Percentiles rank a stretch among this genome's conserved stretches.
phyloP scores from a whole-genome alignment of 2,888 invertebrate genomes.

The Keiferia lycopersicella region DNA sequence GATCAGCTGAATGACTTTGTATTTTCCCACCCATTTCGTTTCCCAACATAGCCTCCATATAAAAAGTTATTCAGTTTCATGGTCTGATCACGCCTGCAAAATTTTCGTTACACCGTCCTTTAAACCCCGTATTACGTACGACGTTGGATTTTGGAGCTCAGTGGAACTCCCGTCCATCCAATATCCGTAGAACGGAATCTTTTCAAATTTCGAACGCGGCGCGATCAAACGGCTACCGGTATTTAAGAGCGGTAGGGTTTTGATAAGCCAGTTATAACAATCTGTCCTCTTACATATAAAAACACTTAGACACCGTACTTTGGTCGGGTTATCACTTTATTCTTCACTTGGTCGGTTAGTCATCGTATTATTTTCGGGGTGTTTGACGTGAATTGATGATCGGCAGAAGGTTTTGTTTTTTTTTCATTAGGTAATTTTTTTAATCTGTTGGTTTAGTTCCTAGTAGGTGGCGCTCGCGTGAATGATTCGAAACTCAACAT shows the following conservation, averaged over 20 bases:
- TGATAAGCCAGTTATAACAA: slow-evolving; percentile 54
- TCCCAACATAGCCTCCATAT: no score
- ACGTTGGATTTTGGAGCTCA: not conserved
- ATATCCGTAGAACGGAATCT: slow-evolving; percentile 27
- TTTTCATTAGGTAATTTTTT: not conserved
- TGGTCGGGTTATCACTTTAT: slow-evolving; percentile 14
- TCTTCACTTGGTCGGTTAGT: slow-evolving; percentile 7
- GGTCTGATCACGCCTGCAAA: no score
- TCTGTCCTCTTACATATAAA: slow-evolving; percentile 52
- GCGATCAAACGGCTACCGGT: slow-evolving; percentile 57
- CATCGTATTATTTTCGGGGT: not conserved
- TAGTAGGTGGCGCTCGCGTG: no score
- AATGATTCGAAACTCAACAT: no score
- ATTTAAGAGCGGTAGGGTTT: slow-evolving; percentile 41
- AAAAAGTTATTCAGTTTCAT: no score
- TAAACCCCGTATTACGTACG: no score
- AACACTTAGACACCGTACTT: slow-evolving; percentile 41
- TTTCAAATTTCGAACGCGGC: slow-evolving; percentile 36
- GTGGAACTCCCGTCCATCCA: slow-evolving; percentile 11
- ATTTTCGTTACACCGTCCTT: no score
- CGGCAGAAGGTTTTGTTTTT: not conserved
- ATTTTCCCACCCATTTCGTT: no score
- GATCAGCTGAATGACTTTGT: no score
- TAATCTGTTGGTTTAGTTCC: no score
- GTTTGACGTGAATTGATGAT: slow-evolving; percentile 11